Evolutionary conservation across 2,113 vertebrate genomes (phyloP), one percentile per base, ranked within the genome.

Genomic region (Aldabrachelys gigantea): DNA sequence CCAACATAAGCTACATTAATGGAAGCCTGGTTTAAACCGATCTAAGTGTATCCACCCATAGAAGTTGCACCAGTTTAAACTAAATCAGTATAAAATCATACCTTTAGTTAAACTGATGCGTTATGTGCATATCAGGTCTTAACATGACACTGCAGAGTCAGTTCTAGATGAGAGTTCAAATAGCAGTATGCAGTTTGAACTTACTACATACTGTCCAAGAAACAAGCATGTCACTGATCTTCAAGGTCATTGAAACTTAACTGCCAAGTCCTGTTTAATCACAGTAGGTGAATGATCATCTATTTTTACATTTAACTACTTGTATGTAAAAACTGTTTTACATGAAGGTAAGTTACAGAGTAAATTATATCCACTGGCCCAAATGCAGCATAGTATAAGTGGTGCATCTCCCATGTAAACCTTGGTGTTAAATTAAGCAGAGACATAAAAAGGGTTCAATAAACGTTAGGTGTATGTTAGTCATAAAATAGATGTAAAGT

Each of bases 81-180:
- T 86, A 52, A 54, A 92, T 0, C 5, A 14, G 56, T 82, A 49
- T 11, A 86, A 89, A 92, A 84, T 4, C 7, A 21, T 10, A 5
- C 0, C 1, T 47, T 85, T 90, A 65, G 88, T 27, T 22, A 35
- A 86, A 82, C 82, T 22, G 49, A 50, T 78, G 9, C 53, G 78
- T 95, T 92, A 5, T 54, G 81, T 89, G 38, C 41, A 75, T 44
- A 91, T 81, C 22, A 69, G 79, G 72, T 29, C 49, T 69, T 81
- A 72, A 72, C n/a, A 52, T 19, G 53, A 16, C 57, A 85, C 17
- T 35, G 88, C 4, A 84, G 11, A 83, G 41, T 82, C 87, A 85
- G 44, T 4, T 5, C 47, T 35, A 92, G 50, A 53, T 2, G 80
- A 65, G 65, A 95, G 75, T 92, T 95, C 52, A 81, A 89, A 90